Evolutionary conservation across 1,140 invertebrate species (phyloP).

Genomic region (Adoxophyes honmai): DNA sequence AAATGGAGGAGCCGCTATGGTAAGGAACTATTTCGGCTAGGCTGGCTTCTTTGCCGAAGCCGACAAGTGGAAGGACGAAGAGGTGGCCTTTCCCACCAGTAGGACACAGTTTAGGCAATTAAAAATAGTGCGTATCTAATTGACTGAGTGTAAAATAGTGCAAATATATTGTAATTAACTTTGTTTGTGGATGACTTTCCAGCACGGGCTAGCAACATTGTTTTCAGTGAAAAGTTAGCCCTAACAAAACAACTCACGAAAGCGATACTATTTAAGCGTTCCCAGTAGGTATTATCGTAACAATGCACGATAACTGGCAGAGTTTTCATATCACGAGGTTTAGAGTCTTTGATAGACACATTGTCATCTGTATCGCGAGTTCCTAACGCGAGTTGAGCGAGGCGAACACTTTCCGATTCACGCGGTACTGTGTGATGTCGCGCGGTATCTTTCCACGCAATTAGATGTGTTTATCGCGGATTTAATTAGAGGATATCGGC

Average conservation of each 20-base stretch:
- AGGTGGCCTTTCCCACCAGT: too few relatives aligned
- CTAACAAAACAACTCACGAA: neutral
- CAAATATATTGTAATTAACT: too few relatives aligned
- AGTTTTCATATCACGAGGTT: neutral
- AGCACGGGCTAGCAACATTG: neutral
- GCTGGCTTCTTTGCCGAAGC: too few relatives aligned
- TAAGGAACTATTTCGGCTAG: too few relatives aligned
- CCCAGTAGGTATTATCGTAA: neutral
- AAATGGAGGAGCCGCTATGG: too few relatives aligned
- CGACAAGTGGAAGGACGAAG: too few relatives aligned
- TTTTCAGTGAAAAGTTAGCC: neutral
- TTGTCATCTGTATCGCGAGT: neutral
- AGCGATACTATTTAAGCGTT: neutral
- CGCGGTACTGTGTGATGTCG: neutral
- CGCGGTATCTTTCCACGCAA: constrained; percentile 6
- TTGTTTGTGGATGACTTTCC: too few relatives aligned
- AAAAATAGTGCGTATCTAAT: too few relatives aligned
- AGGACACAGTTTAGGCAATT: too few relatives aligned
- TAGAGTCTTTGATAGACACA: neutral
- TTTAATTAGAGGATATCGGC: constrained; percentile 12
- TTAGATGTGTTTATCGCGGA: constrained; percentile 8
- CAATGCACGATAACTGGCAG: neutral
- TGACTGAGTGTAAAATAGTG: too few relatives aligned
- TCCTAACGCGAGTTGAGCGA: neutral
- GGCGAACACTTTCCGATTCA: neutral